Evolutionary conservation across 2,797 vertebrate species (phyloP), one percentile per base, ranked within the genome.

Genomic region (Fundulus diaphanus): DNA sequence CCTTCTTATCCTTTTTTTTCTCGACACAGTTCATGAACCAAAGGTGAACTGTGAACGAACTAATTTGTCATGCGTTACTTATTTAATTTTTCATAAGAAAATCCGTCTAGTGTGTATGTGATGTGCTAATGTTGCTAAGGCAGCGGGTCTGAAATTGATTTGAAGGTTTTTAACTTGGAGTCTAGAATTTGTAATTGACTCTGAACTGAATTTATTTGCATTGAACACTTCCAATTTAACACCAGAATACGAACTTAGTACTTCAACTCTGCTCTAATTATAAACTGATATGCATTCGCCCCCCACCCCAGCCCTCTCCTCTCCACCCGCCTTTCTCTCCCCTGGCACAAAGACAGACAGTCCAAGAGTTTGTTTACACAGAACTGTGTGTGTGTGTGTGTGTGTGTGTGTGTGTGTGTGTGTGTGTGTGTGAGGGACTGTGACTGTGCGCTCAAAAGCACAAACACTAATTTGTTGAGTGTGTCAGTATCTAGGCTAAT

Each of bases 201-300:
- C 93, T 94, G 92, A 95, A 94, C 93, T 93, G 93, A 92, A 94
- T 94, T 90, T 89, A 95, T 94, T 94, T 94, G 90, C 92, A 94
- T 93, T 95, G 92, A 92, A 90, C 91, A 95, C 94, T 93, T 94
- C 89, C 90, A 93, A 92, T 95, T 95, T 94, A 91, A 92, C 92
- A 89, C 83, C 72, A 82, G 88, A 91, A 93, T 93, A 91, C 88
- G 93, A 95, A 94, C 90, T 91, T 92, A 91, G 89, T 92, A 88
- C 85, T 93, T 95, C 91, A 93, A 91, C 92, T 93, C 91, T 89
- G 86, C 90, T 93, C 92, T 94, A 95, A 95, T 96, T 95, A 94
- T 95, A 92, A 93, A 94, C 93, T 93, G 91, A 93, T 94, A 94
- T 94, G 93, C 92, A 94, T 91, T 90, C 89, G 87, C 81, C 82